A percentile compares a stretch with the other conserved stretches of the same genome.
phyloP scores from a whole-genome alignment of 2,113 vertebrate genomes.

The Sinocyclocheilus rhinocerous region DNA sequence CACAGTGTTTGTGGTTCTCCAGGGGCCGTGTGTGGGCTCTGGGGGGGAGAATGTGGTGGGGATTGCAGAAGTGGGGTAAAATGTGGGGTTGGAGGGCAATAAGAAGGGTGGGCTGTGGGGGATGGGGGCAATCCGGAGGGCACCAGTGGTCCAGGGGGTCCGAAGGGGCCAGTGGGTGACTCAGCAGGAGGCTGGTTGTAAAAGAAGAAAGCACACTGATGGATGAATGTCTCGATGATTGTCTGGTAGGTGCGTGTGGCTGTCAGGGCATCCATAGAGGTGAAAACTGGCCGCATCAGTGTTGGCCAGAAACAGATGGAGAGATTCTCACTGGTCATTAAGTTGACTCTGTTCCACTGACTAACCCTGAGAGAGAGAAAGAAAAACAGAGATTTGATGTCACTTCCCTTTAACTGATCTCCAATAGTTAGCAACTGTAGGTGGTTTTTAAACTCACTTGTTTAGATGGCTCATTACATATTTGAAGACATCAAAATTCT shows the following conservation, averaged over 20 bases:
- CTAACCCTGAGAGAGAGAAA: constrained; percentile 79
- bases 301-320: constrained; percentile 99
- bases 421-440: neutral
- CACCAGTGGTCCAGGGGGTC: constrained; percentile 59
- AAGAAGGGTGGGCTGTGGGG: constrained; percentile 74
- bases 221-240: constrained; percentile 97
- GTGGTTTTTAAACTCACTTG: constrained; percentile 78
- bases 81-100: constrained; percentile 68
- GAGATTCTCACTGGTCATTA: constrained; percentile 96
- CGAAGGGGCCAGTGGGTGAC: constrained; percentile 76
- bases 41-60: constrained; percentile 77
- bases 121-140: constrained; percentile 72
- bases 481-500: constrained; percentile 95
- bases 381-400: neutral
- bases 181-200: constrained; percentile 86
- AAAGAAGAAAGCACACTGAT: constrained; percentile 96
- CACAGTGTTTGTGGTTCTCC: constrained; percentile 87
- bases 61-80: constrained; percentile 77
- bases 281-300: constrained; percentile 90
- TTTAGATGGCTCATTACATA: constrained; percentile 91
- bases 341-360: constrained; percentile 86
- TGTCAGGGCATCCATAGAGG: constrained; percentile 94
- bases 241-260: constrained; percentile 94
- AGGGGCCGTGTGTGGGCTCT: constrained; percentile 71
- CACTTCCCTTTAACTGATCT: neutral